Base-by-base conservation (phyloP, 2,113 vertebrate species). In the Pandion haliaetus region DNA sequence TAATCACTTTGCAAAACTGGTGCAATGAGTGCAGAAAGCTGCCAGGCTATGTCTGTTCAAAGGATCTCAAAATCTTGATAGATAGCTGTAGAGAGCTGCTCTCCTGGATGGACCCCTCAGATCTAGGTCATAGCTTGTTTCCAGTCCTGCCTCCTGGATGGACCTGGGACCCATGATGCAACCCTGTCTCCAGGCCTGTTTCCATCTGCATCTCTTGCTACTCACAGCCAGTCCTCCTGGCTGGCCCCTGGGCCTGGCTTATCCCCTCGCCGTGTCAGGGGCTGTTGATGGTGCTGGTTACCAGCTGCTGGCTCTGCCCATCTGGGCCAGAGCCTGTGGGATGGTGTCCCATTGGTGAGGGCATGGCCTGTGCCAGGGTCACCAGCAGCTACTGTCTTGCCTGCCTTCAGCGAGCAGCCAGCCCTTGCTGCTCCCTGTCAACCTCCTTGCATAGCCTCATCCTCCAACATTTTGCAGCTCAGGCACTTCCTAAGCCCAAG, bases 291-390 rank as follows among this genome's bases (percentile, higher is more conserved):
- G 32, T 63, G 7, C 2, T 8, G 3, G 16, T 72, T 81, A 17
- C 12, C 21, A 63, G 40, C 25, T 9, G 1, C 82, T 59, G 32
- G 21, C 73, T 86, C 67, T 77, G 38, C 29, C 49, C 26, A 14
- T 11, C 17, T 70, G n/a, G 23, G 28, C 45, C 8, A 26, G 29
- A 59, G 26, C 12, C 34, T n/a, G 11, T 3, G 5, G 36, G 12
- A 49, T 44, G 21, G 28, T 84, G n/a, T 11, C n/a, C 25, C 1
- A 0, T 36, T 0, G 0, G 11, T 69, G 63, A 69, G 19, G 19
- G 34, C 28, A 40, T 4, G 2, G 16, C 20, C 36, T 73, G 9
- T 59, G 25, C 32, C 14, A 36, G 28, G 16, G 15, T 16, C 34
- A 47, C 21, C 76, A 67, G 42, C 18, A 82, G 17, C 28, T 95